A percentile compares a stretch with the other conserved stretches of the same genome.
Conservation (phyloP, 2,113 vertebrate genomes). For the Caloenas nicobarica region DNA sequence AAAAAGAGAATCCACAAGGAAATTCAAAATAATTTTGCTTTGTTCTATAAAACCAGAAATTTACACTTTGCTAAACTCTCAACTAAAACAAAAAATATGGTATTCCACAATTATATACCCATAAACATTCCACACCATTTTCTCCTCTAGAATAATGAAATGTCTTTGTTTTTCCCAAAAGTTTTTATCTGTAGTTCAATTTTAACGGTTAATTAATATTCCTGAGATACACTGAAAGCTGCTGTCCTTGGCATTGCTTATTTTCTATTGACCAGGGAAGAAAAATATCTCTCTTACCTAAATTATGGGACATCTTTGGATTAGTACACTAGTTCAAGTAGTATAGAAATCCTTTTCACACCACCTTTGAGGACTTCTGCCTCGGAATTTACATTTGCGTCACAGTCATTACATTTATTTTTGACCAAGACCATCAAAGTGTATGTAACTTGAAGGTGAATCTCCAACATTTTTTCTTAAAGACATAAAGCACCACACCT, state of each 20-base stretch:
- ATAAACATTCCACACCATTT: not conserved
- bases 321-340: not conserved
- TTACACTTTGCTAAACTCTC: not conserved
- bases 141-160: not conserved
- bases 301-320: not conserved
- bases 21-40: not conserved
- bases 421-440: not conserved
- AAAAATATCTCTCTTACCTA: not conserved
- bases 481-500: not conserved
- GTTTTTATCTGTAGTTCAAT: not conserved
- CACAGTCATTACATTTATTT: not conserved
- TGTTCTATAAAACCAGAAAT: not conserved
- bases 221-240: not conserved
- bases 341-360: not conserved
- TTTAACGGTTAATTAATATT: not conserved
- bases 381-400: not conserved
- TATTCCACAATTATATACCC: not conserved
- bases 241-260: not conserved
- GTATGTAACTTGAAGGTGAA: not conserved
- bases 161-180: not conserved
- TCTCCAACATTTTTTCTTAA: not conserved
- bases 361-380: not conserved
- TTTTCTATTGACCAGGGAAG: not conserved
- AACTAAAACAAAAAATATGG: not conserved
- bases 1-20: not conserved